phyloP scores from a whole-genome alignment of 2,888 invertebrate genomes.

The Adelognathus sp. region DNA sequence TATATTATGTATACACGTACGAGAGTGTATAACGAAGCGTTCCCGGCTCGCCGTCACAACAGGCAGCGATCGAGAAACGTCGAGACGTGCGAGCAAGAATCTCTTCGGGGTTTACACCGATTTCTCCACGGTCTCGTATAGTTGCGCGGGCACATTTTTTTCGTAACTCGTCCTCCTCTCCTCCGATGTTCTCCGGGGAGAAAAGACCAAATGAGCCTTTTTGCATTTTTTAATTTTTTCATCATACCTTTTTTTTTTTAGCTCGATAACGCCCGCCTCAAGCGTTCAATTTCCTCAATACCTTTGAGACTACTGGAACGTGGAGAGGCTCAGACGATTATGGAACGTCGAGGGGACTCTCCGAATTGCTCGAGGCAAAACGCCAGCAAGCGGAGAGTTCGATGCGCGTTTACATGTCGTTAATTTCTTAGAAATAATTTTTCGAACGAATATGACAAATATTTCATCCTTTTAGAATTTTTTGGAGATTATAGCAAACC shows the following conservation, averaged over 20 bases:
- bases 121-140: not conserved
- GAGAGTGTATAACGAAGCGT: conserved; percentile 7
- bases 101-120: not conserved
- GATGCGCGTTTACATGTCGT: too few species aligned
- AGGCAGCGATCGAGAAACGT: conserved; percentile 47
- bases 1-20: not conserved
- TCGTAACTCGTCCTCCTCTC: not conserved
- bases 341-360: not conserved
- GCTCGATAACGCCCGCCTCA: not conserved
- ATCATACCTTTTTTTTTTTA: not conserved
- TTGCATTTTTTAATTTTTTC: not conserved
- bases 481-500: too few species aligned
- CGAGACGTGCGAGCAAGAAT: conserved; percentile 20
- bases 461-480: too few species aligned
- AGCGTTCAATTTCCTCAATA: not conserved
- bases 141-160: not conserved
- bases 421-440: too few species aligned
- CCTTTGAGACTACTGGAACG: not conserved
- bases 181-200: not conserved
- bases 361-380: not conserved
- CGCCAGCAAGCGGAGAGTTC: not conserved
- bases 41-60: conserved; percentile 52
- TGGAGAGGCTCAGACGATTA: not conserved
- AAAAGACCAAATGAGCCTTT: not conserved
- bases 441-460: too few species aligned